These are phyloP conservation scores for Leptinotarsa juncta DNA, from an alignment of 2,888 invertebrate genomes.

Conservation along the genomic window DNA sequence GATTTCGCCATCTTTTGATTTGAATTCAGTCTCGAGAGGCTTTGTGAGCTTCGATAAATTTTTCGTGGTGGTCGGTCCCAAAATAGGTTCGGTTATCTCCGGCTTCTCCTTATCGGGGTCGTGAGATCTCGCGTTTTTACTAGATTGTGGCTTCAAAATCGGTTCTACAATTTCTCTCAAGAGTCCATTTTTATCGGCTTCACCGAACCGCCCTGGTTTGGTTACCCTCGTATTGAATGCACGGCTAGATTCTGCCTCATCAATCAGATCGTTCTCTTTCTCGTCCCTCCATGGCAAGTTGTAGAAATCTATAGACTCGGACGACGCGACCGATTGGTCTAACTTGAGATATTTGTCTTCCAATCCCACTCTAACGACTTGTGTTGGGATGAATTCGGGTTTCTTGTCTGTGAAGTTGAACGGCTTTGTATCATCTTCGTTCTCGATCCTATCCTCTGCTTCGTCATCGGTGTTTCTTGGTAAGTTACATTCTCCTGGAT, in stretches of 20 bases:
- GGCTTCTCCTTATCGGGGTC: slow-evolving; percentile 61
- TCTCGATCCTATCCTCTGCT: slow-evolving; percentile 45
- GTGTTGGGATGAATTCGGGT: slow-evolving; percentile 61
- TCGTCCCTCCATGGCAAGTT: slow-evolving; percentile 66
- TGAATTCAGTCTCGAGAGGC: slow-evolving; percentile 2
- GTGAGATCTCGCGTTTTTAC: slow-evolving; percentile 68
- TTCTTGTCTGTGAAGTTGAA: slow-evolving; percentile 37
- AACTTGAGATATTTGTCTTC: slow-evolving; percentile 54
- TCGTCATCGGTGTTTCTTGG: slow-evolving; percentile 65
- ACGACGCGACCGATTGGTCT: slow-evolving; percentile 40
- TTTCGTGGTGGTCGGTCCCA: slow-evolving; percentile 63
- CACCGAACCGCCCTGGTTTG: slow-evolving; percentile 42
- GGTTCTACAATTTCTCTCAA: slow-evolving; percentile 79
- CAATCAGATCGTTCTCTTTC: slow-evolving; percentile 66
- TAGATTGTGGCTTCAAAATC: slow-evolving; percentile 73
- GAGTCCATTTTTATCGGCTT: slow-evolving; percentile 38
- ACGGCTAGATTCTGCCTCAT: slow-evolving; percentile 68
- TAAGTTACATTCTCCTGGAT: slow-evolving; percentile 82
- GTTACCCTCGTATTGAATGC: slow-evolving; percentile 68
- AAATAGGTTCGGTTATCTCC: slow-evolving; percentile 76
- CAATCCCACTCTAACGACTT: slow-evolving; percentile 62
- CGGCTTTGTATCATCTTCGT: slow-evolving; percentile 38
- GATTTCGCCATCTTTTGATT: slow-evolving; percentile 42
- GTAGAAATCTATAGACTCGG: slow-evolving; percentile 66
- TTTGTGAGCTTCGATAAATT: slow-evolving; percentile 18